These are phyloP conservation scores for Neogobius melanostomus DNA, from an alignment of 2,113 vertebrate genomes.

Conservation along the genomic window DNA sequence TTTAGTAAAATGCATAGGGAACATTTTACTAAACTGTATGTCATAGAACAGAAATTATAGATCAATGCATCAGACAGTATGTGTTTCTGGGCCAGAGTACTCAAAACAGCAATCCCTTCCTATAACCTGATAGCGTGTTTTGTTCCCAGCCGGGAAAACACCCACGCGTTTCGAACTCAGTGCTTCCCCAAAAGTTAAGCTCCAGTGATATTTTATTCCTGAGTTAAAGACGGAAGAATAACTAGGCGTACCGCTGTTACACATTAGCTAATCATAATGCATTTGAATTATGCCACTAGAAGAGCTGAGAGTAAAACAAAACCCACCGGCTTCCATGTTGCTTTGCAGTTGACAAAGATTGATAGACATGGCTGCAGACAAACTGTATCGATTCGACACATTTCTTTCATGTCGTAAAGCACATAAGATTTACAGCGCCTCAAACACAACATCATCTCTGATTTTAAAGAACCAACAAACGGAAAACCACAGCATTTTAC, in stretches of 20 bases:
- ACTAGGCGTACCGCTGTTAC: not conserved
- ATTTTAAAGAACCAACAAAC: not conserved
- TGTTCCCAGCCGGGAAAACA: not conserved
- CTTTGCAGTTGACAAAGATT: not conserved
- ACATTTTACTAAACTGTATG: not conserved
- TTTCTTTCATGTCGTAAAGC: too few relatives aligned
- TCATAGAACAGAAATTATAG: not conserved
- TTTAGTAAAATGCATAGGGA: too few relatives aligned
- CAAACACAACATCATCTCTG: not conserved
- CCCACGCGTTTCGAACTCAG: constrained; percentile 7
- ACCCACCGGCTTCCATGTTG: not conserved
- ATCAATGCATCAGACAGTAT: not conserved
- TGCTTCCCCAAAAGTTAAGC: not conserved
- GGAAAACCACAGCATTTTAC: not conserved
- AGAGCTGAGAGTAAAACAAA: not conserved
- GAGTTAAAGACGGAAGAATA: not conserved
- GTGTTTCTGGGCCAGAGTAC: not conserved
- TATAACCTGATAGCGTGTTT: constrained; percentile 6
- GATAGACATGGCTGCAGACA: too few relatives aligned
- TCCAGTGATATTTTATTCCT: not conserved
- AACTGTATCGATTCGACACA: too few relatives aligned
- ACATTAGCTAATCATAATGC: not conserved
- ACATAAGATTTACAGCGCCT: not conserved
- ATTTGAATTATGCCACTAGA: not conserved
- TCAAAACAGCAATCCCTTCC: constrained; percentile 10